These are phyloP conservation scores for Acleris literana DNA, from an alignment of 2,888 invertebrate genomes.

Conservation along the genomic window DNA sequence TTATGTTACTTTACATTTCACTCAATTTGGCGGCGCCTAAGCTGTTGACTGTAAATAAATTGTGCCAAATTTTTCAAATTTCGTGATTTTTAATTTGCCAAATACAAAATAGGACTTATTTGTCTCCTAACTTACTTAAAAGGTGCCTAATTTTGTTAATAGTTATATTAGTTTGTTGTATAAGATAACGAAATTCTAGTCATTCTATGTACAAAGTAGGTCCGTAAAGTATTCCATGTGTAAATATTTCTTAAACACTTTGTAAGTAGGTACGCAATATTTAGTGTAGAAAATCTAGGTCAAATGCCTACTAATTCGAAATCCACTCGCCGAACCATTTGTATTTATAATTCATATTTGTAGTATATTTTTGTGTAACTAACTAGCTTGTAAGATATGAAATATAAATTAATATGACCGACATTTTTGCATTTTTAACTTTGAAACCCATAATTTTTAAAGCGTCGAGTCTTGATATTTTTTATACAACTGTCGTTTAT, in stretches of 20 bases:
- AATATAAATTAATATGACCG: conserved; percentile 49
- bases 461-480: too few relatives aligned
- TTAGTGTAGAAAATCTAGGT: conserved; percentile 39
- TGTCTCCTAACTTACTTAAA: conserved; percentile 10
- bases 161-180: conserved; percentile 24
- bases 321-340: conserved; percentile 38
- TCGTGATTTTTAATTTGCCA: conserved; percentile 9
- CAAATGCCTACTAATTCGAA: conserved; percentile 24
- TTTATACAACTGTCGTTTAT: too few relatives aligned
- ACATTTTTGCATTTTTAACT: conserved; percentile 12
- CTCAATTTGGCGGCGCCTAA: conserved; percentile 36
- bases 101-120: conserved; percentile 5
- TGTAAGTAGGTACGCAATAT: conserved; percentile 55
- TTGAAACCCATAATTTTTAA: neutral
- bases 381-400: conserved; percentile 47
- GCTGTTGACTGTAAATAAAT: conserved; percentile 40
- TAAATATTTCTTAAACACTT: conserved; percentile 53
- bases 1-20: conserved; percentile 10
- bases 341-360: conserved; percentile 62
- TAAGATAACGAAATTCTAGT: conserved; percentile 58
- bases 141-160: conserved; percentile 35
- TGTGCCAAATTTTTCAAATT: conserved; percentile 43
- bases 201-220: conserved; percentile 78
- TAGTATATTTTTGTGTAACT: conserved; percentile 77
- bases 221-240: conserved; percentile 39